Conservation (phyloP, 2,113 vertebrate genomes). For the Oxyruncus cristatus region DNA sequence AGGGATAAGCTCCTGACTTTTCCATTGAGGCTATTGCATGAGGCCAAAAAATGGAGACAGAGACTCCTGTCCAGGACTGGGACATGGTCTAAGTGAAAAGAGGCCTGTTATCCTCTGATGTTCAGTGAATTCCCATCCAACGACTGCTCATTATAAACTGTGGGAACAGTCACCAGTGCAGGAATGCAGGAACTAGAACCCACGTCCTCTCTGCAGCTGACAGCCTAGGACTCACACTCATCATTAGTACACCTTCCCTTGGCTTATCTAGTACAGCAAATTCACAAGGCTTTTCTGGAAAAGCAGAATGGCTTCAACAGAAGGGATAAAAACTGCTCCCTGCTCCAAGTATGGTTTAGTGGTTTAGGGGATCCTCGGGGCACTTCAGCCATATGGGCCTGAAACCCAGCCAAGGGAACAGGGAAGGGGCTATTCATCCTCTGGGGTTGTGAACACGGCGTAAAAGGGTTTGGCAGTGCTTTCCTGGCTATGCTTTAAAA, state of each 20-base stretch:
- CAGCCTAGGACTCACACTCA: rapidly evolving
- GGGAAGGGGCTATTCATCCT: not conserved
- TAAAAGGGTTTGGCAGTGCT: slow-evolving; percentile 43
- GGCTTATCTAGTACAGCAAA: not conserved
- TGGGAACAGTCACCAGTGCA: not conserved
- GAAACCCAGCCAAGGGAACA: slow-evolving; percentile 5
- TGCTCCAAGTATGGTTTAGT: not conserved
- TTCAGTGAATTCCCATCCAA: not conserved
- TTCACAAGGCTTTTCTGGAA: not conserved
- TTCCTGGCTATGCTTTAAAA: slow-evolving; percentile 52
- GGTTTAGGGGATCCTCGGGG: slow-evolving; percentile 29
- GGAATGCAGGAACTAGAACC: not conserved
- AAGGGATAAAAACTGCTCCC: not conserved
- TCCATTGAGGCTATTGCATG: not conserved
- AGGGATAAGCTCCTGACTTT: not conserved
- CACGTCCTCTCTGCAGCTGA: too few relatives aligned
- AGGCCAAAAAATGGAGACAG: not conserved
- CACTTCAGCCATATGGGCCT: not conserved
- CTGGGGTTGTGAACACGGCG: not conserved
- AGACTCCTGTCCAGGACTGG: not conserved
- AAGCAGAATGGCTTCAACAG: not conserved
- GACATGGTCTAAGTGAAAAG: not conserved
- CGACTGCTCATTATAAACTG: not conserved
- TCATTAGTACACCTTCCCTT: not conserved
- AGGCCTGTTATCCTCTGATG: not conserved